phyloP scores from a whole-genome alignment of 1,140 invertebrate genomes.

The Uloborus diversus region DNA sequence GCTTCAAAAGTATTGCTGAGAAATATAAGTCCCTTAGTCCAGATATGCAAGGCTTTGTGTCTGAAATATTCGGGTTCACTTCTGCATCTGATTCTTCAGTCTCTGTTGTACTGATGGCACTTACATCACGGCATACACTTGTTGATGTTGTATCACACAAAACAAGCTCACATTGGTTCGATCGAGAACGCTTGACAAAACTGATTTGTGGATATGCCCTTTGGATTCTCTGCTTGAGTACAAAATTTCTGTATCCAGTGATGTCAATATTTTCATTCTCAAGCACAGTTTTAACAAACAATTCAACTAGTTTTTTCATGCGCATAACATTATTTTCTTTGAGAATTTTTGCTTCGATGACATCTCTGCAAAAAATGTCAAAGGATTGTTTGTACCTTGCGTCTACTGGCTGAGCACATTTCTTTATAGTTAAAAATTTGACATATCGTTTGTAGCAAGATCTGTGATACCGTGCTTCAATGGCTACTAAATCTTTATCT shows the following conservation, averaged over 20 bases:
- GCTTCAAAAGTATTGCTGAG: neutral
- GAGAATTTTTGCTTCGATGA: no score
- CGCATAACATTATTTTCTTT: no score
- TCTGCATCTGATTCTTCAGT: neutral
- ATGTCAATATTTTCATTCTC: neutral
- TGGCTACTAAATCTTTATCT: neutral
- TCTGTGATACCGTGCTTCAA: no score
- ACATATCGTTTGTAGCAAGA: neutral
- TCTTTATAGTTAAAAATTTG: no score
- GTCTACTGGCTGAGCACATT: no score
- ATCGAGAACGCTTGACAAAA: neutral
- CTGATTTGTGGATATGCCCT: neutral
- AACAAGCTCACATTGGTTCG: no score
- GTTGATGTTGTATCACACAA: no score
- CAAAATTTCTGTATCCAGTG: slow-evolving; percentile 10
- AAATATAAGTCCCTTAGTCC: neutral
- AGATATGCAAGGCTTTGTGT: neutral
- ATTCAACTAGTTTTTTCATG: neutral
- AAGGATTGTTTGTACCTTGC: no score
- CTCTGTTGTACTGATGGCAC: neutral
- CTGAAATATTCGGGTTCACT: neutral
- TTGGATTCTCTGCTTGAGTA: no score
- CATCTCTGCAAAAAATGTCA: no score
- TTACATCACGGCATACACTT: neutral
- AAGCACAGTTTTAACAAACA: neutral